Conservation (phyloP, 2,113 vertebrate genomes). For the Menidia beryllina region DNA sequence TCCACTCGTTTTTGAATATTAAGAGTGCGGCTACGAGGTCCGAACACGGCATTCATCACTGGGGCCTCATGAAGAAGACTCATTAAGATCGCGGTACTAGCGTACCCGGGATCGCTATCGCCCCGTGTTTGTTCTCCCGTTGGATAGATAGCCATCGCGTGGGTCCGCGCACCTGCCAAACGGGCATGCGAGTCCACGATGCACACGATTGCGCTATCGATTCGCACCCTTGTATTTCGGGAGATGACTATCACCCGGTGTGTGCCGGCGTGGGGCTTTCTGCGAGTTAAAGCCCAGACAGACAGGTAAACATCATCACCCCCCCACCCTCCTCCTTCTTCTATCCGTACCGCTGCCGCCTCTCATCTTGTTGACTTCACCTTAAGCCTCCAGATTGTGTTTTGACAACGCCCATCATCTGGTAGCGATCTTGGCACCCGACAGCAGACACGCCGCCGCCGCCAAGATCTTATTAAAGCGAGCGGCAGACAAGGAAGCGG, state of each 20-base stretch:
- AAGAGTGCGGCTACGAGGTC: constrained; percentile 29
- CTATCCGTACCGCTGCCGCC: constrained; percentile 43
- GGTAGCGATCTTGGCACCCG: constrained; percentile 25
- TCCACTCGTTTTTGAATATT: constrained; percentile 56
- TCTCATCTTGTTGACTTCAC: constrained; percentile 71
- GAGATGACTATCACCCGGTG: constrained; percentile 43
- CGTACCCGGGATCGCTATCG: constrained; percentile 36
- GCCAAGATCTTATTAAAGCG: constrained; percentile 61
- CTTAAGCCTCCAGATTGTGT: constrained; percentile 70
- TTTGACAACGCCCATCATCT: constrained; percentile 70
- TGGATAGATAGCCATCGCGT: constrained; percentile 42
- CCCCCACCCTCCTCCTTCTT: constrained; percentile 28
- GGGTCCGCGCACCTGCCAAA: constrained; percentile 29
- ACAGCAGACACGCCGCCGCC: constrained; percentile 36
- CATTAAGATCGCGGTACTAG: constrained; percentile 3
- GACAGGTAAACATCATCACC: constrained; percentile 57
- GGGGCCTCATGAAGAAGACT: constrained; percentile 23
- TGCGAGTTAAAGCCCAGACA: constrained; percentile 27
- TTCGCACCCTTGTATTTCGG: constrained; percentile 21
- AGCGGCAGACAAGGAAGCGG: constrained; percentile 27
- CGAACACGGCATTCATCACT: constrained; percentile 35
- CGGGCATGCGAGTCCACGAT: constrained; percentile 42
- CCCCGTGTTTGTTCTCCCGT: constrained; percentile 33
- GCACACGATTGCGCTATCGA: constrained; percentile 35
- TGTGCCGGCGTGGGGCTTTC: constrained; percentile 2